Evolutionary conservation across 2,888 invertebrate species (phyloP), one percentile per base, ranked within the genome.

Genomic region (Athrips mouffetella): DNA sequence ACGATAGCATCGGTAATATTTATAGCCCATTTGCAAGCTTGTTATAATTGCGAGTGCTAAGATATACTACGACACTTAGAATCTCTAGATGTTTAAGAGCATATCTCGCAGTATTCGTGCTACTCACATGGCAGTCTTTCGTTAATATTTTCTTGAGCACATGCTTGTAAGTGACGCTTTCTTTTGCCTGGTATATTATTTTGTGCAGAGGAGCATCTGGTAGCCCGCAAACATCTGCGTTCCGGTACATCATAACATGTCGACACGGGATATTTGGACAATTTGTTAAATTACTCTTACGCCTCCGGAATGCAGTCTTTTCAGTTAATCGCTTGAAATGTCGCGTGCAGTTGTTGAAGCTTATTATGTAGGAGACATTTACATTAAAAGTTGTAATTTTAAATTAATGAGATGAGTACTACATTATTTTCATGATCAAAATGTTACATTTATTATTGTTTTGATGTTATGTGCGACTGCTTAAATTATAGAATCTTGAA

Each of bases 21-120:
- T 71, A 73, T 73, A 72, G 68, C 57, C 62, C 67, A 71, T 76
- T 73, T 69, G 67, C 64, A 65, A 63, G 54, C 63, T 65, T 60
- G 62, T 65, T 69, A 67, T 76, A 73, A 75, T 73, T 70, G 67
- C 63, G 44, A 29, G 29, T 13, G 40, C 21, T 13, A 15, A 16
- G 15, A 37, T 27, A 25, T n/a, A 27, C 23, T 25, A 6, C 10
- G 27, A 41, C 27, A 41, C 41, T 41, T 16, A 23, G 37, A 20
- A 37, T 37, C 37, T 20, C 37, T 13, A 21, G 37, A 37, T 21
- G 5, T 21, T 4, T 37, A 8, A 18, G 0, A 5, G 3, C 20
- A 5, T 5, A 2, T 20, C 5, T 11, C 2, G 21, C 21, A 5
- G n/a, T 3, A 10, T 10, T 20, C 1, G 20, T 18, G 18, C 10